Evolutionary conservation across 2,888 invertebrate genomes (phyloP).

Genomic region (Drosophila flavopinicola): DNA sequence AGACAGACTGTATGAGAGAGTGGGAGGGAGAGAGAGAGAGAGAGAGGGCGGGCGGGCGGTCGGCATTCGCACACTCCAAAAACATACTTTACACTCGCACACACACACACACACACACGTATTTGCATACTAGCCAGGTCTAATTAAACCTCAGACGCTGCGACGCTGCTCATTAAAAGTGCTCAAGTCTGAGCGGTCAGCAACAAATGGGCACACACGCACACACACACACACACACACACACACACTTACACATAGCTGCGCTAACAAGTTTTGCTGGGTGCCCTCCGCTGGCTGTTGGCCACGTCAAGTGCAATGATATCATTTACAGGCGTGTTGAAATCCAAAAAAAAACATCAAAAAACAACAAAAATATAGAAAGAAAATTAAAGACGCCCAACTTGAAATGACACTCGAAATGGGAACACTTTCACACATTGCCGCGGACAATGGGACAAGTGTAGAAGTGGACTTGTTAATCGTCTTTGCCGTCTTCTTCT

Average conservation of each 20-base stretch:
- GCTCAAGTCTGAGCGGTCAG: constrained; percentile 18
- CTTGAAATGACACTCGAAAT: constrained; percentile 66
- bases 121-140: constrained; percentile 51
- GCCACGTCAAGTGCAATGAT: constrained; percentile 69
- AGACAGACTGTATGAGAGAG: not conserved
- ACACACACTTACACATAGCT: not conserved
- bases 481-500: constrained; percentile 17
- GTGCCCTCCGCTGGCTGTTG: constrained; percentile 6
- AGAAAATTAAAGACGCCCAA: constrained; percentile 30
- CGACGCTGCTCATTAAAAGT: constrained; percentile 48
- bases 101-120: constrained; percentile 12
- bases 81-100: constrained; percentile 67
- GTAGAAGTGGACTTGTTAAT: constrained; percentile 37
- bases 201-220: constrained; percentile 34
- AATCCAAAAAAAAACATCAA: constrained; percentile 30
- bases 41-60: not conserved
- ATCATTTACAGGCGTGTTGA: constrained; percentile 48
- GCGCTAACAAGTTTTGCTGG: constrained; percentile 17
- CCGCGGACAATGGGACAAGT: constrained; percentile 31
- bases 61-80: constrained; percentile 76
- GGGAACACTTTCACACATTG: constrained; percentile 79
- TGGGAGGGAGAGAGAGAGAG: not conserved
- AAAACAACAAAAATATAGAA: not conserved
- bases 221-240: constrained; percentile 14
- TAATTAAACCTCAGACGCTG: constrained; percentile 41